These are phyloP conservation scores for Pseudomyrmex dendroicus DNA, from an alignment of 1,140 invertebrate genomes.

Conservation along the genomic window DNA sequence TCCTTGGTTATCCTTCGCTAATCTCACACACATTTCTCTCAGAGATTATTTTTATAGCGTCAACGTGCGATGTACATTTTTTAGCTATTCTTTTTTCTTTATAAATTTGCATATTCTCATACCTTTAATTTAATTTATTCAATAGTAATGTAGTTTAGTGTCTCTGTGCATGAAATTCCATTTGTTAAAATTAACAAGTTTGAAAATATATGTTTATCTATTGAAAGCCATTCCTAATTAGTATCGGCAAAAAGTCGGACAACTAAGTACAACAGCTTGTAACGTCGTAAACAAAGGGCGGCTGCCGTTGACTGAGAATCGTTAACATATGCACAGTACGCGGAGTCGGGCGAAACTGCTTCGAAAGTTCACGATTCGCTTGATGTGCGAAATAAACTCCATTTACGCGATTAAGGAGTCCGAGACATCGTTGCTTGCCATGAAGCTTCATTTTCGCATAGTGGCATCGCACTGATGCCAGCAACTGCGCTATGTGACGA, in stretches of 20 bases:
- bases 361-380: constrained; percentile 48
- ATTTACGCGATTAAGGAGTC: constrained; percentile 54
- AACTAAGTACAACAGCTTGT: not conserved
- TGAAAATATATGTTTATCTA: too few relatives aligned
- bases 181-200: too few relatives aligned
- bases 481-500: constrained; percentile 37
- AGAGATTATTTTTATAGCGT: not conserved
- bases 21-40: not conserved
- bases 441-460: constrained; percentile 33
- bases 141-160: too few relatives aligned
- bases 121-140: too few relatives aligned
- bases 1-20: not conserved
- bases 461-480: not conserved
- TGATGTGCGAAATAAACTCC: constrained; percentile 58
- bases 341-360: constrained; percentile 31
- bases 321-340: constrained; percentile 40
- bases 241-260: not conserved
- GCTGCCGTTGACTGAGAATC: constrained; percentile 6
- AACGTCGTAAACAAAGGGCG: not conserved
- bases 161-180: too few relatives aligned
- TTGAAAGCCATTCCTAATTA: too few relatives aligned
- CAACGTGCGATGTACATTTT: not conserved
- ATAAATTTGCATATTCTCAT: too few relatives aligned
- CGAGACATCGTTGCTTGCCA: constrained; percentile 25
- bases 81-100: too few relatives aligned